A percentile compares a stretch with the other conserved stretches of the same genome.
These are phyloP conservation scores for Cirrhinus molitorella DNA, from an alignment of 2,797 vertebrate species.

Conservation along the genomic window DNA sequence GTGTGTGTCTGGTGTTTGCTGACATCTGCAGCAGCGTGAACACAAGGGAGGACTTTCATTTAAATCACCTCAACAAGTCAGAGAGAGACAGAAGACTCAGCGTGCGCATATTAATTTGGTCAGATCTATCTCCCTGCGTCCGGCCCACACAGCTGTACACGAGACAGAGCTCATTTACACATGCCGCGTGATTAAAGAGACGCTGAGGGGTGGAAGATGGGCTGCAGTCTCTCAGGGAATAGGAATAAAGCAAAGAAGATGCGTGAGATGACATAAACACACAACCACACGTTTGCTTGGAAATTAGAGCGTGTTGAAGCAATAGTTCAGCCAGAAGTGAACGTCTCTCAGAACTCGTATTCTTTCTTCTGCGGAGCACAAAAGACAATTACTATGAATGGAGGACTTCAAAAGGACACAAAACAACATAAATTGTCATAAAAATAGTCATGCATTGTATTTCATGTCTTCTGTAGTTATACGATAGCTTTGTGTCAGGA, in stretches of 20 bases:
- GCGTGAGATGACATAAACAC: constrained; percentile 26
- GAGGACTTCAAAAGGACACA: constrained; percentile 3
- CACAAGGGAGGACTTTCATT: constrained; percentile 51
- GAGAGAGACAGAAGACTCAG: constrained; percentile 45
- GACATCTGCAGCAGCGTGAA: constrained; percentile 52
- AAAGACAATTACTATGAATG: neutral
- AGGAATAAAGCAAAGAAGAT: constrained; percentile 1
- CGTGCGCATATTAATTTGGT: constrained; percentile 57
- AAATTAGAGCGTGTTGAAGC: constrained; percentile 2
- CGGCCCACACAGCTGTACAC: constrained; percentile 50
- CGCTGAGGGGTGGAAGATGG: constrained; percentile 20
- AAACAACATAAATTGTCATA: neutral
- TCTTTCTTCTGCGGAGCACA: constrained; percentile 4
- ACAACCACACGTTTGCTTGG: constrained; percentile 20
- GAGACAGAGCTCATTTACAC: constrained; percentile 38
- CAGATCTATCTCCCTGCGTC: constrained; percentile 36
- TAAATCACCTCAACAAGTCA: constrained; percentile 57
- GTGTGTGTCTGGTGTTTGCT: constrained; percentile 18
- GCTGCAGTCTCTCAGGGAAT: constrained; percentile 14
- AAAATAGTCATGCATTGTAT: neutral
- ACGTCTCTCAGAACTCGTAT: neutral
- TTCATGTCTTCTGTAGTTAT: neutral
- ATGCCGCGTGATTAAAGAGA: constrained; percentile 51
- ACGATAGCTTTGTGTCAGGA: neutral
- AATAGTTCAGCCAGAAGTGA: constrained; percentile 15